These are phyloP conservation scores for Actinia equina DNA, from an alignment of 64 coral and sea anemone genomes.

Conservation along the genomic window DNA sequence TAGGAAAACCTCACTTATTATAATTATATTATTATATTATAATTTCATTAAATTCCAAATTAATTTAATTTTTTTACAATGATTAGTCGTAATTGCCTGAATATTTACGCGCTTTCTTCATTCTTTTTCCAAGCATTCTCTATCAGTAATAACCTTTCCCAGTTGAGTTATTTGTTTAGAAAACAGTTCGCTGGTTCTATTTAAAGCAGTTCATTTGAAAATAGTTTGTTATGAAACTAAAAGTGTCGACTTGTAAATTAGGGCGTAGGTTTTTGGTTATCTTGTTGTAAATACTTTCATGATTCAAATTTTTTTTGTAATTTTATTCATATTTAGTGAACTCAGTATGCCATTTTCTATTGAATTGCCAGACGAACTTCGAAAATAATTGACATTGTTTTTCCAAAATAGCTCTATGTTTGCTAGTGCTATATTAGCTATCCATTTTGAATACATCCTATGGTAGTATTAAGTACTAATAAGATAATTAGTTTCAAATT, in stretches of 20 bases:
- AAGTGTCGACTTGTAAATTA: background rate
- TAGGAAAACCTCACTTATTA: too few relatives aligned
- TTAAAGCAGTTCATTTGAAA: background rate
- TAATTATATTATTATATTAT: too few relatives aligned
- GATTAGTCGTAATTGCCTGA: background rate
- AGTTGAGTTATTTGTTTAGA: background rate
- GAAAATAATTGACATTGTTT: background rate
- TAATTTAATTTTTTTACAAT: too few relatives aligned
- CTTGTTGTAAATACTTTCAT: background rate
- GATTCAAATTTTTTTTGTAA: background rate
- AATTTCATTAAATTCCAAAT: too few relatives aligned
- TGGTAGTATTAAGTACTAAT: background rate
- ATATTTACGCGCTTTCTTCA: background rate
- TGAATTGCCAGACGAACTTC: background rate
- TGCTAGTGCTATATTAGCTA: background rate
- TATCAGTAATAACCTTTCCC: background rate
- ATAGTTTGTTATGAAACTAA: slow-evolving; percentile 7
- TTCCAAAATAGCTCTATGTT: background rate
- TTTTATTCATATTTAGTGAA: background rate
- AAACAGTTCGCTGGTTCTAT: background rate
- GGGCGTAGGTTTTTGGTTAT: background rate
- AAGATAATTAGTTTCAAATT: background rate
- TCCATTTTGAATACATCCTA: background rate
- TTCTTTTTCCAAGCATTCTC: background rate
- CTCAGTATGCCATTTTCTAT: too few relatives aligned